Evolutionary conservation across 2,888 invertebrate genomes (phyloP), one percentile per base, ranked within the genome.

Genomic region (Ephialtes manifestator): DNA sequence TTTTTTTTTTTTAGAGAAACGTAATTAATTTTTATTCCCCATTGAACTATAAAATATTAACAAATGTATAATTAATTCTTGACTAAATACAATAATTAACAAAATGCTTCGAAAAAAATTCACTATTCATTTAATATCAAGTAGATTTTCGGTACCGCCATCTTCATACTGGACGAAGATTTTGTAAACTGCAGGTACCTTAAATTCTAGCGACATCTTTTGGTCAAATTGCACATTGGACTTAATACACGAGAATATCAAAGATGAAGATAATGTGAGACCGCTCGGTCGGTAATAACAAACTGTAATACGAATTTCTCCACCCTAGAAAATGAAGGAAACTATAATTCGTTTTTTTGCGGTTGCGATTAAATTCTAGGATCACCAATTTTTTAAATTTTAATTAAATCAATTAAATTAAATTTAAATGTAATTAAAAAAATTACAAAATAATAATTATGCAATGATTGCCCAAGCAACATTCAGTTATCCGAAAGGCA

Each of bases 121-220:
- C 20, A 8, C 24, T 24, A 24, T 55, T 11, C 10, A 55, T 0
- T 20, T 10, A 20, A 11, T 11, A 3, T 1, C 13, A 4, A 31
- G 35, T 31, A 13, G 63, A 53, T 65, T 51, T n/a, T 35, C 4
- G 48, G 46, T 11, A 46, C 31, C n/a, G 48, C 63, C 60, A 63
- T 75, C 63, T 60, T 8, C 18, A 65, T 51, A 24, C 55, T 55
- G 20, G 24, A 11, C 1, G 7, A 55, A 1, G 24, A 7, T 20
- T 18, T 7, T 11, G 5, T 11, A 20, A 0, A 28, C 31, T 13
- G 31, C 71, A 39, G 15, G 20, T 35, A 8, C 1, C 10, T 55
- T 39, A 18, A 20, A 39, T 8, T n/a, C 7, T 53, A 2, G 39
- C n/a, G 76, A 53, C 76, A 76, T 65, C 76, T 65, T 18, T 18